A percentile compares a stretch with the other conserved stretches of the same genome.
Evolutionary conservation across 2,888 invertebrate species (phyloP).

Genomic region (Caenorhabditis doughertyi): DNA sequence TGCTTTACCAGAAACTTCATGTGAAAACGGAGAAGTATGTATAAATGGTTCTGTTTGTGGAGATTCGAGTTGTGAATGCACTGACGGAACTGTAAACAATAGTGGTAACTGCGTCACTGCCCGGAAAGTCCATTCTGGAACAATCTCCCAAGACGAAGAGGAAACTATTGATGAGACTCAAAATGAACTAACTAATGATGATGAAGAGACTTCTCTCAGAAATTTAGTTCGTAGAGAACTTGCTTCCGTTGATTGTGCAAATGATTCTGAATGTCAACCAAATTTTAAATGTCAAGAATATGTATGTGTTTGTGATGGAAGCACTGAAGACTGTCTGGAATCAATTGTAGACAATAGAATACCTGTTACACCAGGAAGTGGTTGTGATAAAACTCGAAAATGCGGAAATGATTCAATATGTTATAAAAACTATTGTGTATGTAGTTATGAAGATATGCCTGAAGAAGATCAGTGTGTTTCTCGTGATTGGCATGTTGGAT

Average conservation of each 20-base stretch:
- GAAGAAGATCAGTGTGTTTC: conserved; percentile 67
- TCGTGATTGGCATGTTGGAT: conserved; percentile 62
- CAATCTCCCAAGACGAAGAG: not conserved
- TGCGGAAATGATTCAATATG: conserved; percentile 70
- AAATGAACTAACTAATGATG: conserved; percentile 12
- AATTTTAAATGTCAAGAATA: conserved; percentile 63
- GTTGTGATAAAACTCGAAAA: conserved; percentile 56
- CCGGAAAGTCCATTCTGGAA: not conserved
- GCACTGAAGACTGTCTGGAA: conserved; percentile 52
- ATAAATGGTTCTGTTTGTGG: conserved; percentile 73
- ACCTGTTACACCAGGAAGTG: conserved; percentile 45
- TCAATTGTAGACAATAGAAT: conserved; percentile 8
- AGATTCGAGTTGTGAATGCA: conserved; percentile 54
- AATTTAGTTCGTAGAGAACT: conserved; percentile 50
- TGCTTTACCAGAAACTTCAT: conserved; percentile 76
- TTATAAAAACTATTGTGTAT: conserved; percentile 67
- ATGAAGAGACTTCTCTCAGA: conserved; percentile 10
- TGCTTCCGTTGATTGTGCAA: conserved; percentile 46
- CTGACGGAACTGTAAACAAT: conserved; percentile 35
- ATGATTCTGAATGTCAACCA: conserved; percentile 65
- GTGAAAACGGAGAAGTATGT: conserved; percentile 79
- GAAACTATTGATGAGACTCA: not conserved
- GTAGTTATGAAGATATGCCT: conserved; percentile 68
- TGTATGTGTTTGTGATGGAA: conserved; percentile 65
- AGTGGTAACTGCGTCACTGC: conserved; percentile 52